These are phyloP conservation scores for Pogonognathellus flavescens DNA, from an alignment of 1,140 invertebrate species.

Conservation along the genomic window DNA sequence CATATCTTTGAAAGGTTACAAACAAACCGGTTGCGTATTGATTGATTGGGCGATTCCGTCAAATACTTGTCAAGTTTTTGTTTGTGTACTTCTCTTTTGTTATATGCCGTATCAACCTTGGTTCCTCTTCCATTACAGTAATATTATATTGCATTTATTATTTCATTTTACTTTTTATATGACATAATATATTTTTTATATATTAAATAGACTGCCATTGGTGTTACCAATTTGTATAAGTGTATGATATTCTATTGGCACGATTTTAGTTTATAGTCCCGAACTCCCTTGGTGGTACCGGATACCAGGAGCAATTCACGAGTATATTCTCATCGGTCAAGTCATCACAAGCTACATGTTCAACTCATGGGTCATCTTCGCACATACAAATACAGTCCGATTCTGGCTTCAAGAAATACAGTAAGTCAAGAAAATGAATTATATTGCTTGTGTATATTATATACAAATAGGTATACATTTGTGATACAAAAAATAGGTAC, in stretches of 20 bases:
- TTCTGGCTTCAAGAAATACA: constrained; percentile 57
- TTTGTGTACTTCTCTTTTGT: constrained; percentile 1
- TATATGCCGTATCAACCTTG: constrained; percentile 38
- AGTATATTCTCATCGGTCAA: constrained; percentile 39
- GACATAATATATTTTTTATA: no score
- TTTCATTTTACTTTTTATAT: no score
- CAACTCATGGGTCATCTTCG: constrained; percentile 37
- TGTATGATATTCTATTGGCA: no score
- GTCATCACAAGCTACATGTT: constrained; percentile 49
- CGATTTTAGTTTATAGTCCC: constrained; percentile 10
- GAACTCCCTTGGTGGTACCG: constrained; percentile 20
- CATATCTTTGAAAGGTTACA: not conserved
- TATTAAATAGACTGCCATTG: no score
- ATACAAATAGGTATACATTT: not conserved
- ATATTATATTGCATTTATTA: no score
- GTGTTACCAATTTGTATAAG: no score
- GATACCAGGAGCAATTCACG: constrained; percentile 33
- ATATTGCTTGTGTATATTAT: no score
- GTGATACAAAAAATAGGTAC: no score
- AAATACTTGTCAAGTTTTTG: constrained; percentile 31
- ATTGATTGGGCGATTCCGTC: constrained; percentile 31
- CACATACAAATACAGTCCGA: constrained; percentile 40
- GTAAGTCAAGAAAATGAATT: no score
- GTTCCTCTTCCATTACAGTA: not conserved
- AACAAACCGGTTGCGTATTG: constrained; percentile 17